Base-by-base conservation (phyloP, 2,888 invertebrate species). In the Antitype chi region DNA sequence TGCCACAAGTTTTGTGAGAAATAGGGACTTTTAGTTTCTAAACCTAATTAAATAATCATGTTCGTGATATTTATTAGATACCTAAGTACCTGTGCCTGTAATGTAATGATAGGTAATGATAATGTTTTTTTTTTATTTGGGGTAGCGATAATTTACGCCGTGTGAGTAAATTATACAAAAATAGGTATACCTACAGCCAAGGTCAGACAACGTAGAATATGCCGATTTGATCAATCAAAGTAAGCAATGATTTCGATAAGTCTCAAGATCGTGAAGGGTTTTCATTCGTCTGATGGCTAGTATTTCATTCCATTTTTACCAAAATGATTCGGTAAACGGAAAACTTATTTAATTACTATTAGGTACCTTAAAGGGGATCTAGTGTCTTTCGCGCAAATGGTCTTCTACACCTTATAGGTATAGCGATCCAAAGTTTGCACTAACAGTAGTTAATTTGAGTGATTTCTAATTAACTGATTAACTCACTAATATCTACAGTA, bases 1-100 rank as follows among this genome's bases (percentile, higher is more conserved):
- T 79, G 66, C 63, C 68, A 68, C 64, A 74, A 64, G 69, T 57
- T 63, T 25, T 9, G 47, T 73, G 59, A 68, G 59, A 62, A 76
- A 70, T 67, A 69, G 4, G 43, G 60, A 59, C 62, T 55, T 74
- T 73, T 59, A 70, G 75, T 79, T 82, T 76, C 59, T 43, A 60
- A 71, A 78, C 28, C 32, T 69, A 64, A 79, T 47, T 72, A 82
- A 64, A 47, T 25, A 84, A 71, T 52, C 68, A 32, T 83, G 52
- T 78, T 68, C 55, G 23, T 52, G 15, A 23, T 80, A 25, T 67
- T 49, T 67, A 38, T 49, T 59, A 47, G 20, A 38, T 78, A 71
- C 32, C 17, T 7, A 38, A 38, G 38, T n/a, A 38, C 23, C 20
- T 80, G 32, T 47, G 23, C 15, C 23, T 23, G n/a, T 15, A 47